Conservation (phyloP, 1,140 invertebrate genomes). For the Cryptotermes secundus region DNA sequence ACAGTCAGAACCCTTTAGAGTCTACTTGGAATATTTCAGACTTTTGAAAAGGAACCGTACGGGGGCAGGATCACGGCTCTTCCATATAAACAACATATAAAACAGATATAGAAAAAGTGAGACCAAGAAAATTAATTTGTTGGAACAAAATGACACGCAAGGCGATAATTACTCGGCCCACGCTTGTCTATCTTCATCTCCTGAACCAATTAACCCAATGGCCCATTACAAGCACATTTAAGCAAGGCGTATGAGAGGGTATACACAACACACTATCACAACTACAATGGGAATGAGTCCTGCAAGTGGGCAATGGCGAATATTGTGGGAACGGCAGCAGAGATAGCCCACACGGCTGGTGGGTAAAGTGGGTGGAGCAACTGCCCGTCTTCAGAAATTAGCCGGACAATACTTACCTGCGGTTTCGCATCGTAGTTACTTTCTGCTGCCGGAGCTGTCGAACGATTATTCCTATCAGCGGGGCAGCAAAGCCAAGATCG, state of each 20-base stretch:
- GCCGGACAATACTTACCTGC: slow-evolving; percentile 20
- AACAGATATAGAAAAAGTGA: no score
- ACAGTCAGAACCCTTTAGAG: no score
- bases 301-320: no score
- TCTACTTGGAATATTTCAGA: no score
- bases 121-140: not conserved
- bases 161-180: not conserved
- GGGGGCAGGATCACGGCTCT: no score
- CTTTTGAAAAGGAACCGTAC: no score
- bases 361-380: no score
- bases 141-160: not conserved
- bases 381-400: no score
- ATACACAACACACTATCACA: not conserved
- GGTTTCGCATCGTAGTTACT: slow-evolving; percentile 18
- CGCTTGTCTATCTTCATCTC: not conserved
- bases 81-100: no score
- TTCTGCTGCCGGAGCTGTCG: slow-evolving; percentile 10
- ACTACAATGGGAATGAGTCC: no score
- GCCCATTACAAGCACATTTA: not conserved
- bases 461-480: slow-evolving; percentile 36
- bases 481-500: slow-evolving; percentile 46
- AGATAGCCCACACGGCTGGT: no score
- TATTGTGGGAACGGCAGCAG: no score
- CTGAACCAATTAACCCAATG: not conserved
- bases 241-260: not conserved